A percentile compares a stretch with the other conserved stretches of the same genome.
These are phyloP conservation scores for Melanotaenia nigrans DNA, from an alignment of 2,797 vertebrate species.

Conservation along the genomic window DNA sequence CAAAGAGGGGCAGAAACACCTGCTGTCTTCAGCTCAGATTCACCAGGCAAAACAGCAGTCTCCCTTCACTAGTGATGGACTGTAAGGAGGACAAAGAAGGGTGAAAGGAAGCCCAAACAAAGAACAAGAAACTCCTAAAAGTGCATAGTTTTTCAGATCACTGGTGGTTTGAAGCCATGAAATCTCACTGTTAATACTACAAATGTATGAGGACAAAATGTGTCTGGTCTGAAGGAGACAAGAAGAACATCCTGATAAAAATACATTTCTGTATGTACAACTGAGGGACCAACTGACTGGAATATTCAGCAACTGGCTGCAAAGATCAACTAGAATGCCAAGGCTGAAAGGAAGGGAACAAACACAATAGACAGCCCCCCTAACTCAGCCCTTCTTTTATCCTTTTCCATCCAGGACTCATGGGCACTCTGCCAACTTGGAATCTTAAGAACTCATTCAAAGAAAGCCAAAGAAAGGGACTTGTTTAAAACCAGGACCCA, in stretches of 20 bases:
- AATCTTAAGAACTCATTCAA: conserved; percentile 87
- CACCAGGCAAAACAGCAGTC: conserved; percentile 59
- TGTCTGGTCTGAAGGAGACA: neutral
- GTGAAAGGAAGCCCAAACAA: conserved; percentile 49
- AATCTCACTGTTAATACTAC: neutral
- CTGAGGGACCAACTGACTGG: conserved; percentile 53
- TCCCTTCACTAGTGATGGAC: conserved; percentile 52
- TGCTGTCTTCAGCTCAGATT: conserved; percentile 74
- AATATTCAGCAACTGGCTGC: conserved; percentile 77
- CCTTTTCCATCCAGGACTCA: conserved; percentile 77
- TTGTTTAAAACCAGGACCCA: conserved; percentile 77
- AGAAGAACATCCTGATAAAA: conserved; percentile 12
- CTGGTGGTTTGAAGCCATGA: conserved; percentile 16
- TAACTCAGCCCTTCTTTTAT: conserved; percentile 78
- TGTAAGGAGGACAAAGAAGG: conserved; percentile 60
- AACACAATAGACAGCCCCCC: conserved; percentile 80
- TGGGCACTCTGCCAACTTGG: conserved; percentile 81
- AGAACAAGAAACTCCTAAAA: conserved; percentile 43
- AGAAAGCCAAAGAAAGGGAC: conserved; percentile 78
- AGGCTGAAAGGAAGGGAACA: conserved; percentile 79
- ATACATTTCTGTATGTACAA: conserved; percentile 32
- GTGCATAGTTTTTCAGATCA: conserved; percentile 29
- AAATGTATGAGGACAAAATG: conserved; percentile 21
- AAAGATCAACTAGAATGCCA: conserved; percentile 79
- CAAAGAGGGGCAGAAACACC: conserved; percentile 73